Base-by-base conservation (phyloP, 2,797 vertebrate species). In the Mionectes olivaceus region DNA sequence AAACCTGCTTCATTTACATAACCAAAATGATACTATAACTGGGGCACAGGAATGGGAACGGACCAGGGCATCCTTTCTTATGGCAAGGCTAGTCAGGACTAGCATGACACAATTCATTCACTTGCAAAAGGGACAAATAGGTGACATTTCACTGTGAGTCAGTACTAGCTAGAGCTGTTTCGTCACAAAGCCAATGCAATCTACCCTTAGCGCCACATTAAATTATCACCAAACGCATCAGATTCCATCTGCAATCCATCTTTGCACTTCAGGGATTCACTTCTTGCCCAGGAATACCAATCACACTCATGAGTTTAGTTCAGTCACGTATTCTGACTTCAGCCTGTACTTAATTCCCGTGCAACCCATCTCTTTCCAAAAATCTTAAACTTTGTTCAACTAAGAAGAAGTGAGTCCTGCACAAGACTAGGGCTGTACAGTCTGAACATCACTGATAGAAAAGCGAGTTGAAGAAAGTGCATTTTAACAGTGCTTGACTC, bases 91-190 rank as follows among this genome's bases (percentile, higher is more conserved):
- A 79, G 65, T 68, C 87, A 77, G 57, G 64, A 93, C 70, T 93
- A 87, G 71, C 53, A 71, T 47, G 55, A 49, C 67, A 84, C 60
- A 75, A 65, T 82, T 76, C 44, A 76, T 44, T 86, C 60, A 76
- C 37, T 76, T 74, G 37, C 2, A 5, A 84, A 91, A 35, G 44
- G 25, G 71, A 80, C 65, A 65, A 32, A 35, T 22, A 80, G 32
- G 50, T 81, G 59, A 43, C 71, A 64, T 90, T 94, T 92, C 87
- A 84, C 81, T 56, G 83, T 85, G 83, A 89, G 56, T 79, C 77
- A 69, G 59, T 80, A 61, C 46, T 74, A 92, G 69, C 76, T 90
- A 78, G 61, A 91, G 52, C 75, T 83, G 52, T 83, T 6, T 1
- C 47, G 43, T 95, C 92, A 92, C 76, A 44, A 76, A 89, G 24